Evolutionary conservation across 2,888 invertebrate species (phyloP).

Genomic region (Saturnia japonica): DNA sequence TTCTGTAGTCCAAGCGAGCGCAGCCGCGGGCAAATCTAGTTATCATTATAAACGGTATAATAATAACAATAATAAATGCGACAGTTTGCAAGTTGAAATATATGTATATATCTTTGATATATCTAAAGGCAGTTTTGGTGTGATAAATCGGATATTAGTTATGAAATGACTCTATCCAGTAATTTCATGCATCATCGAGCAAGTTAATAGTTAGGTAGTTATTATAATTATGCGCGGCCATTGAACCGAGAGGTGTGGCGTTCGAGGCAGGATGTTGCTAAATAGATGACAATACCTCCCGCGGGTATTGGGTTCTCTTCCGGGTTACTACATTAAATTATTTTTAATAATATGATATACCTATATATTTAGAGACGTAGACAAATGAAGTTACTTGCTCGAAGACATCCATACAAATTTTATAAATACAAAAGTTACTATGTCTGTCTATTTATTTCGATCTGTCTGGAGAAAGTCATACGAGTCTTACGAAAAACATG

Average conservation of each 20-base stretch:
- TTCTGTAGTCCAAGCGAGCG: too few species aligned
- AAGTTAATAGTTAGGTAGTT: conserved; percentile 12
- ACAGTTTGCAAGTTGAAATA: not conserved
- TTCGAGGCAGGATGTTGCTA: conserved; percentile 48
- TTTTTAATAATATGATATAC: not conserved
- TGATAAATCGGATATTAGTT: not conserved
- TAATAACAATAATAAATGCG: too few species aligned
- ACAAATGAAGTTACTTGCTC: too few species aligned
- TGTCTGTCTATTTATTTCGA: too few species aligned
- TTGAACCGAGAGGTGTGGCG: conserved; percentile 30
- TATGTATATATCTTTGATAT: not conserved
- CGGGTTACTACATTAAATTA: conserved; percentile 29
- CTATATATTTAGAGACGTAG: too few species aligned
- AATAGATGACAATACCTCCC: conserved; percentile 51
- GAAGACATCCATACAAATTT: too few species aligned
- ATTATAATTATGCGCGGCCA: conserved; percentile 15
- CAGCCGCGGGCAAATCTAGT: too few species aligned
- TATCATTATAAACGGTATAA: too few species aligned
- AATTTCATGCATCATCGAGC: conserved; percentile 20
- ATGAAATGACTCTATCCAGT: conserved; percentile 11
- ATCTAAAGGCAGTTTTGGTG: not conserved
- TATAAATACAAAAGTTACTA: too few species aligned
- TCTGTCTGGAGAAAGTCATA: too few species aligned
- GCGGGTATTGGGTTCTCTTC: conserved; percentile 47
- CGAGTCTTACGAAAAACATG: too few species aligned